Conservation (phyloP, 2,888 invertebrate genomes). For the Lycocerus yunnanus region DNA sequence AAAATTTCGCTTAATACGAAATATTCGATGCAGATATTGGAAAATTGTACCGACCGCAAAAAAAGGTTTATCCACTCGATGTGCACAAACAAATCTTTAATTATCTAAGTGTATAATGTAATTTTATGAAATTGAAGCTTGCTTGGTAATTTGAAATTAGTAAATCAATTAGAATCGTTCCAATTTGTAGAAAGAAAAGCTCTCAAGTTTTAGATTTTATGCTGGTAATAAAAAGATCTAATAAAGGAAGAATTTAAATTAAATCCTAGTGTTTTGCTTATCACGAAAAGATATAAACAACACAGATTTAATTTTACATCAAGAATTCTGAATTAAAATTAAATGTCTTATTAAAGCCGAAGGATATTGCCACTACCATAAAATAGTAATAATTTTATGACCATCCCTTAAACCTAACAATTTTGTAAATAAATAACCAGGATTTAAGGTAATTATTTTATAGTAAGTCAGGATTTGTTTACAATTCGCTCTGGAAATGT, state of each 20-base stretch:
- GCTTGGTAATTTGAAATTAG: neutral
- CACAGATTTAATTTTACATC: neutral
- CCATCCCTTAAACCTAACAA: neutral
- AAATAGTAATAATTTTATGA: neutral
- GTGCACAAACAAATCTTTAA: neutral
- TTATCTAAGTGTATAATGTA: neutral
- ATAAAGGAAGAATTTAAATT: conserved; percentile 34
- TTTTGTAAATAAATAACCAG: neutral
- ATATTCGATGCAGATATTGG: neutral
- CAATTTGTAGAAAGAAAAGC: conserved; percentile 6
- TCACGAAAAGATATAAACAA: neutral
- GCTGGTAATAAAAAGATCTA: conserved; percentile 18
- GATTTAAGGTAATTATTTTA: neutral
- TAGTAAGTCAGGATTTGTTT: neutral
- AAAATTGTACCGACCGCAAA: neutral
- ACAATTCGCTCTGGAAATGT: neutral
- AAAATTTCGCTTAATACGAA: neutral
- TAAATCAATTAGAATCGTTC: neutral
- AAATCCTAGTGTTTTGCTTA: conserved; percentile 16
- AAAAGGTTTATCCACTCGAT: neutral
- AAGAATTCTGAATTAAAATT: neutral
- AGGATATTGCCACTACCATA: neutral
- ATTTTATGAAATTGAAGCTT: neutral
- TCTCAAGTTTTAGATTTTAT: conserved; percentile 16
- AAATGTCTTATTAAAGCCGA: neutral